Evolutionary conservation across 2,888 invertebrate genomes (phyloP).

Genomic region (Trachelus troglodyta): DNA sequence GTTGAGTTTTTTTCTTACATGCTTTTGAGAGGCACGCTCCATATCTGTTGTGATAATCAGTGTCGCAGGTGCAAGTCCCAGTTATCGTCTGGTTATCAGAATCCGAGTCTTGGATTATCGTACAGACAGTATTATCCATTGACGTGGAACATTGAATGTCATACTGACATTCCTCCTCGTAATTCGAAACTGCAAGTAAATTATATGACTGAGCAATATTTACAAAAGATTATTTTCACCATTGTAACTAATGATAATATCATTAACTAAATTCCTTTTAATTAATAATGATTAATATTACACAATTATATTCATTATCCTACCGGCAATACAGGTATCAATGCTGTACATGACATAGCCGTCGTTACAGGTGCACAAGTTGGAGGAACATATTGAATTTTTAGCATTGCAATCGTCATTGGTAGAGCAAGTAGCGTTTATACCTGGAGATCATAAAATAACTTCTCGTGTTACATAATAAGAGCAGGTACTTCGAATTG

Average conservation of each 20-base stretch:
- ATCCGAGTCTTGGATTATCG: neutral
- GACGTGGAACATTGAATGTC: slow-evolving; percentile 40
- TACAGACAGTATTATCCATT: slow-evolving; percentile 27
- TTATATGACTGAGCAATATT: neutral
- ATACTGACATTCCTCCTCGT: slow-evolving; percentile 32
- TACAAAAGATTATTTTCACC: neutral
- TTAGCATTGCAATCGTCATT: slow-evolving; percentile 26
- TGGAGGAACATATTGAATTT: slow-evolving; percentile 32
- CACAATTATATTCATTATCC: slow-evolving; percentile 4
- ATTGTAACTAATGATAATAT: neutral
- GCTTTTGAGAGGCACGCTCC: neutral
- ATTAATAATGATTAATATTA: neutral
- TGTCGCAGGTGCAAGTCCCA: slow-evolving; percentile 29
- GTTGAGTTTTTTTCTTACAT: neutral
- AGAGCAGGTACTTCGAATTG: neutral
- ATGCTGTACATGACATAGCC: slow-evolving; percentile 22
- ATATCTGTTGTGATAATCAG: slow-evolving; percentile 22
- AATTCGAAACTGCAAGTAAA: slow-evolving; percentile 26
- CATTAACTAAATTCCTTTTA: neutral
- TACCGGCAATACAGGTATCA: slow-evolving; percentile 38
- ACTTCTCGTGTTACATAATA: neutral
- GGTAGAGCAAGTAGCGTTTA: slow-evolving; percentile 32
- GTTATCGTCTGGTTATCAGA: neutral
- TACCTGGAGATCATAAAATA: slow-evolving; percentile 25
- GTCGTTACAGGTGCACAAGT: slow-evolving; percentile 33